These are phyloP conservation scores for Pseudoips prasinana DNA, from an alignment of 2,888 invertebrate species.

Conservation along the genomic window DNA sequence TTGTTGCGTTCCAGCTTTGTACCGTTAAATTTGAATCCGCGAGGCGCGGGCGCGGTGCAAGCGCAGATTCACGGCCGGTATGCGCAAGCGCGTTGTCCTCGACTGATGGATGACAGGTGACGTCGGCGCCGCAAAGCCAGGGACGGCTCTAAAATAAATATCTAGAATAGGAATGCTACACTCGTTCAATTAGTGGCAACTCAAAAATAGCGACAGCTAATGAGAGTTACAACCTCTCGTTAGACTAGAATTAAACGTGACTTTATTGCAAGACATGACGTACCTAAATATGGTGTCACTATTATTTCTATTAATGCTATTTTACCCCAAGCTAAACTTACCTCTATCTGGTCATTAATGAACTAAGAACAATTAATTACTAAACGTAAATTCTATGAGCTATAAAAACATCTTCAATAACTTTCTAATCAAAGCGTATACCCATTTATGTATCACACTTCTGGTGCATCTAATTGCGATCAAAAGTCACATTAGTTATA, in stretches of 20 bases:
- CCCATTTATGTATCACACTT: too few species aligned
- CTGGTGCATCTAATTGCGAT: too few species aligned
- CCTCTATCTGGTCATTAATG: too few species aligned
- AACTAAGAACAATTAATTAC: too few species aligned
- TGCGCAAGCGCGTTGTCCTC: conserved; percentile 72
- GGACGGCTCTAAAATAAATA: conserved; percentile 51
- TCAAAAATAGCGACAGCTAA: conserved; percentile 46
- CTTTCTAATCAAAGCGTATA: too few species aligned
- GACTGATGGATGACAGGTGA: conserved; percentile 82
- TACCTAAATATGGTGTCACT: too few species aligned
- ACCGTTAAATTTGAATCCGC: conserved; percentile 78
- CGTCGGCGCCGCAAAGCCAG: conserved; percentile 49
- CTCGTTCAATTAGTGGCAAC: conserved; percentile 23
- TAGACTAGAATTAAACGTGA: conserved; percentile 9
- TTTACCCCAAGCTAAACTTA: too few species aligned
- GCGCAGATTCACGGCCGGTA: conserved; percentile 40
- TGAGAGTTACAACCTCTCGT: conserved; percentile 36
- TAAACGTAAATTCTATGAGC: too few species aligned
- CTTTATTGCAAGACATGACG: not conserved
- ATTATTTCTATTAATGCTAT: too few species aligned
- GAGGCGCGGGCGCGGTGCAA: conserved; percentile 28
- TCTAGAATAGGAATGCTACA: conserved; percentile 40
- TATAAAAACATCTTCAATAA: too few species aligned
- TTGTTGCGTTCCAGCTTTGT: conserved; percentile 70
- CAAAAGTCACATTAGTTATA: too few species aligned